phyloP scores from a whole-genome alignment of 2,113 vertebrate genomes.

The Hippocampus comes region DNA sequence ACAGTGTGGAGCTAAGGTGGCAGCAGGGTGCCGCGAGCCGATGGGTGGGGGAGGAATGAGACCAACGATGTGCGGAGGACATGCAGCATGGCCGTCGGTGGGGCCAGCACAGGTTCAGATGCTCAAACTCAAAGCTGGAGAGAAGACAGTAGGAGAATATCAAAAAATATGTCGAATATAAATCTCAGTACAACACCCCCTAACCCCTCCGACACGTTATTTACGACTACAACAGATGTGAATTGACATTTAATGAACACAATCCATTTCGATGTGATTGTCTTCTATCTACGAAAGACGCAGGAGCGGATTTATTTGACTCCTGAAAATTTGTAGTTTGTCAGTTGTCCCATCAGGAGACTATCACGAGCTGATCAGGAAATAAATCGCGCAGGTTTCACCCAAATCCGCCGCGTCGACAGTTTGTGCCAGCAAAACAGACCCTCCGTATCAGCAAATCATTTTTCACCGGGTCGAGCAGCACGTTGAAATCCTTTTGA shows the following conservation, averaged over 20 bases:
- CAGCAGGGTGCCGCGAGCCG: conserved; percentile 35
- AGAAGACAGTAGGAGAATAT: background rate
- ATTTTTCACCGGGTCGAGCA: background rate
- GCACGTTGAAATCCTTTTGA: background rate
- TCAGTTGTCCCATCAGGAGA: background rate
- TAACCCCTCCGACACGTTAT: no score
- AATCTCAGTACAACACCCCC: no score
- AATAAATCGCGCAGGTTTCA: no score
- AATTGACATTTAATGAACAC: no score
- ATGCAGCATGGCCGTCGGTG: conserved; percentile 60
- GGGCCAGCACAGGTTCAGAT: conserved; percentile 30
- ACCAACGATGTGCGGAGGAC: conserved; percentile 39
- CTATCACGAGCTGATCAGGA: no score
- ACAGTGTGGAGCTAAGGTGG: conserved; percentile 48
- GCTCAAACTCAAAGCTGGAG: background rate
- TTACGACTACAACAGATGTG: no score
- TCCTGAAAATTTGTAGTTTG: background rate
- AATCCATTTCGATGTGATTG: background rate
- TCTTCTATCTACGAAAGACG: background rate
- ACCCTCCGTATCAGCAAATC: background rate
- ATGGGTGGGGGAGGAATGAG: conserved; percentile 53
- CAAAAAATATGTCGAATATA: no score
- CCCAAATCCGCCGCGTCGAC: no score
- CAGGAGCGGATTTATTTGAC: background rate
- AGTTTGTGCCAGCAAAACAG: background rate